These are phyloP conservation scores for Meteorus colon DNA, from an alignment of 2,888 invertebrate genomes.

Conservation along the genomic window DNA sequence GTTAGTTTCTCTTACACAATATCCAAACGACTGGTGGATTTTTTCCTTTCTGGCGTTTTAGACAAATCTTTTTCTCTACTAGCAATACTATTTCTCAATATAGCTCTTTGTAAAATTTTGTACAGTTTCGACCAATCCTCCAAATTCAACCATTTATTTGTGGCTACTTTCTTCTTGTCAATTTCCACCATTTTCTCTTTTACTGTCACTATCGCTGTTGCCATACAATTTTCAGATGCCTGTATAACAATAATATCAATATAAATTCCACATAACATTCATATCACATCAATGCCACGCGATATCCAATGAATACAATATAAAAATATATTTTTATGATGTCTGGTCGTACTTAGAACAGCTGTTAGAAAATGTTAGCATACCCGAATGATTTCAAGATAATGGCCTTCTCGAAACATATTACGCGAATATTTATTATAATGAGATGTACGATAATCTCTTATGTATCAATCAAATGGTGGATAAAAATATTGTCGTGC, in stretches of 20 bases:
- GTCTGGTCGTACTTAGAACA: slow-evolving; percentile 46
- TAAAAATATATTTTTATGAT: slow-evolving; percentile 37
- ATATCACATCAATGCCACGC: not conserved
- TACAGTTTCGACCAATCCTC: slow-evolving; percentile 64
- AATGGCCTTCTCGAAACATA: slow-evolving; percentile 65
- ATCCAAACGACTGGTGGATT: slow-evolving; percentile 60
- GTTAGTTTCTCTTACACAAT: slow-evolving; percentile 57
- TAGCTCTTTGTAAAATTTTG: slow-evolving; percentile 59
- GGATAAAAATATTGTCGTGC: not conserved
- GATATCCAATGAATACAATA: slow-evolving; percentile 2
- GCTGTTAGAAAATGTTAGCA: slow-evolving; percentile 52
- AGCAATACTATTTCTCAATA: slow-evolving; percentile 54
- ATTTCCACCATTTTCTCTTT: slow-evolving; percentile 62
- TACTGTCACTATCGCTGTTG: slow-evolving; percentile 63
- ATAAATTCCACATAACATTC: not conserved
- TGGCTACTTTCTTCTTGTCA: slow-evolving; percentile 58
- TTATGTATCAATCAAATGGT: not conserved
- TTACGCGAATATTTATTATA: slow-evolving; percentile 34
- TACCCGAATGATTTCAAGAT: slow-evolving; percentile 66
- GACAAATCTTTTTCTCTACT: slow-evolving; percentile 35
- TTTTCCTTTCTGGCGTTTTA: slow-evolving; percentile 50
- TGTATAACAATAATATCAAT: slow-evolving; percentile 44
- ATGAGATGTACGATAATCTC: not conserved
- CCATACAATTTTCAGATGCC: slow-evolving; percentile 61
- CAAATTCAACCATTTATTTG: slow-evolving; percentile 64